Base-by-base conservation (phyloP, 2,113 vertebrate species). In the Erythrocercus mccallii region DNA sequence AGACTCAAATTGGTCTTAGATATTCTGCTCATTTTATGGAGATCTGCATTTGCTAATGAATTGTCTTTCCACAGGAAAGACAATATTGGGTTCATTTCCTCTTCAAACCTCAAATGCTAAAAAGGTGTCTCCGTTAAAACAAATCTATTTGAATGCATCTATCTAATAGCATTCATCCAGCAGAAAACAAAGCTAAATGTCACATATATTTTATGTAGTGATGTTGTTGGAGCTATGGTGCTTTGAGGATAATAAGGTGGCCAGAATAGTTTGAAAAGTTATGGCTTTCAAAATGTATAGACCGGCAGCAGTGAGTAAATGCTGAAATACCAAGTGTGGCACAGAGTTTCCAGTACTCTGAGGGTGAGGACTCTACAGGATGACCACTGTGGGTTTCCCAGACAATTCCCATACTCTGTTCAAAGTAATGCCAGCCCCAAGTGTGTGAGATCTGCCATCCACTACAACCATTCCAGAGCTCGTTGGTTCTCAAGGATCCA, bases 371-470 rank as follows among this genome's bases (percentile, higher is more conserved):
- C 61, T 44, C 66, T 25, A 20, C 37, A 61, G 70, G 20, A 19
- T 57, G 62, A 16, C 28, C 44, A 5, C 42, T 53, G 30, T 42
- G 53, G 33, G 20, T 42, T 50, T 45, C 22, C 21, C 28, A n/a
- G 33, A 6, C 30, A 60, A 4, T 27, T 69, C 44, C 25, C 4
- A 0, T 42, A 15, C 7, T 61, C 16, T 31, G 23, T 9, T 73
- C 53, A 48, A 16, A 57, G 23, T 5, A 8, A 38, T 20, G 28
- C 28, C 38, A 33, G 0, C 15, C 19, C 6, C 19, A 44, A 24
- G 6, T 0, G 1, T 15, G 25, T 33, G 10, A 44, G 30, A 47
- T 20, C 47, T 27, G 19, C 10, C 12, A 14, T 4, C 40, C 40
- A 10, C 35, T 56, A 2, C 44, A 48, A 5, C 6, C 45, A 8